Evolutionary conservation across 2,888 invertebrate species (phyloP), one percentile per base, ranked within the genome.

Genomic region (Lysandra coridon): DNA sequence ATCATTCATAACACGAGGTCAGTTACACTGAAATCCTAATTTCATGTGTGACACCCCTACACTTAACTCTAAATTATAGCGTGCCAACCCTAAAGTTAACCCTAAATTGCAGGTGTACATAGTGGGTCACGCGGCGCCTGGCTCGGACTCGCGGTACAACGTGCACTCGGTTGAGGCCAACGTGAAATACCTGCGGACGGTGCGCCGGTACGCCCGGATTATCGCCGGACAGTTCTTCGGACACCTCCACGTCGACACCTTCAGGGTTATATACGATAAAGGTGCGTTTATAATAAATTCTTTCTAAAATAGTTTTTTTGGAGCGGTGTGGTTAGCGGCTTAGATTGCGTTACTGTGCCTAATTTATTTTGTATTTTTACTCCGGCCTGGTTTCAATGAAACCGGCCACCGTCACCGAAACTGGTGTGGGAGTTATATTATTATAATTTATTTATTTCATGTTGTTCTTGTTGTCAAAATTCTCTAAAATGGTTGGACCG

Each of bases 201-300:
- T 98, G n/a, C 95, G 97, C 23, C 96, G 96, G 82, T 97, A 97
- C 88, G 96, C 97, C 57, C 95, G 96, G 85, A 97, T 98, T 85
- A 98, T 98, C 84, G 97, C 97, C 49, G 98, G 98, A 37, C 98
- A 98, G 92, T 98, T 98, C 95, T 98, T 98, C 87, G 98, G 98
- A 5, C 98, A 98, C 88, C 95, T 98, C 82, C 98, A 98, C 91
- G 98, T 98, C 78, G 98, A 98, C 88, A 97, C 98, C 0, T 98
- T 98, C 91, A 95, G 98, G 73, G 96, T 98, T 82, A 96, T 98
- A 86, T 98, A 98, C 91, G 97, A 97, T 87, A 92, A 94, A 87
- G 97, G 98, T 98, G 92, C 69, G 78, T 33, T 62, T 30, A 73
- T 78, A 49, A n/a, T 12, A 23, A 23, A 23, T 23, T 23, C 10